Evolutionary conservation across 2,113 vertebrate genomes (phyloP), one percentile per base, ranked within the genome.

Genomic region (Lutjanus erythropterus): DNA sequence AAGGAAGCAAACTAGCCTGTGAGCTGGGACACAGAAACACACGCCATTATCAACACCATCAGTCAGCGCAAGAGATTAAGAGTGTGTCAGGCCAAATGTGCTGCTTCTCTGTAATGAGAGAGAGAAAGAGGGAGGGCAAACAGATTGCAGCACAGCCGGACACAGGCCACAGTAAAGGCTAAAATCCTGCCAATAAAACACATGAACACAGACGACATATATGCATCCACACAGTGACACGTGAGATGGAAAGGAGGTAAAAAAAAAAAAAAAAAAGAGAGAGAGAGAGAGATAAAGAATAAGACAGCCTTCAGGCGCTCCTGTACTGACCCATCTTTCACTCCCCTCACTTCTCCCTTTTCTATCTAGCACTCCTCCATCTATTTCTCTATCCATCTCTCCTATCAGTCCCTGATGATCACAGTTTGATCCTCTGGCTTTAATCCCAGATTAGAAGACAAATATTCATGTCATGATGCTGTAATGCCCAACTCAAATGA

Each of bases 71-170:
- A 35, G 42, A 59, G 76, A 84, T 49, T 65, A 65, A 58, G 31
- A 72, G 80, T 0, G 39, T n/a, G 53, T 67, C 33, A 8, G 33
- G 35, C 5, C 52, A 53, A 72, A 1, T 50, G 78, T 29, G 31
- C 64, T 4, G 83, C 60, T 27, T 52, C 75, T 42, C 37, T 11
- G 58, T 29, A 70, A 59, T 10, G 29, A 69, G 39, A 59, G 60
- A 75, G 60, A 74, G 60, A 41, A 27, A 14, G 53, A 15, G 31
- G 37, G 33, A 58, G 77, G 31, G 46, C 46, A 42, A 66, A 88
- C 87, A 91, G 88, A 86, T 75, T 89, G 87, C 62, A 47, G 53
- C 88, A 37, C 85, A 91, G 82, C 53, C 10, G 65, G 75, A 83
- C 47, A 35, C 60, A 10, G 58, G 46, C 44, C 9, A 29, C 64